phyloP scores from a whole-genome alignment of 2,797 vertebrate genomes.

The Sorex maritimensis region DNA sequence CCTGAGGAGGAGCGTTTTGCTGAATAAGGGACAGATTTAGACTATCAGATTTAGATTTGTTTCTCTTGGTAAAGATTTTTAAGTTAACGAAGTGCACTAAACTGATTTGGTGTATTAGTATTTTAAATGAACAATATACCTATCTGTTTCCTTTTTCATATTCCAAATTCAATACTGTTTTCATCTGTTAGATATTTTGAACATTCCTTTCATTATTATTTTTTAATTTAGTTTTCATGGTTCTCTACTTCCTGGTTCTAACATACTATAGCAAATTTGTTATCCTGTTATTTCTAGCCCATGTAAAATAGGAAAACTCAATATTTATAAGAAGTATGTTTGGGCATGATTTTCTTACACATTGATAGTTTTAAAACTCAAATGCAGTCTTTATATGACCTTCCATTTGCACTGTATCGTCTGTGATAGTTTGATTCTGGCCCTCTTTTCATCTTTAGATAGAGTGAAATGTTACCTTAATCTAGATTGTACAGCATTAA shows the following conservation, averaged over 20 bases:
- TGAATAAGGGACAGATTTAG: conserved; percentile 49
- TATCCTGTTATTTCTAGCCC: conserved; percentile 81
- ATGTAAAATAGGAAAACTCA: conserved; percentile 81
- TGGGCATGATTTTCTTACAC: conserved; percentile 76
- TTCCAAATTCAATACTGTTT: conserved; percentile 28
- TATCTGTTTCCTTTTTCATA: conserved; percentile 18
- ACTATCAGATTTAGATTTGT: not conserved
- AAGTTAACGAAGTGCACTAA: conserved; percentile 30
- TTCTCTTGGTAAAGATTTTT: conserved; percentile 60
- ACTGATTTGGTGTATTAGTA: conserved; percentile 16
- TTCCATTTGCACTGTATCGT: conserved; percentile 23
- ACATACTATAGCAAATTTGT: conserved; percentile 68
- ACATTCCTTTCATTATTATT: conserved; percentile 18
- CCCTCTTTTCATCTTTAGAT: conserved; percentile 6
- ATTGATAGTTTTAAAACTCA: conserved; percentile 65
- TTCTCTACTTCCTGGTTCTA: conserved; percentile 77
- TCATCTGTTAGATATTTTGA: not conserved
- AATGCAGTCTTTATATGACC: conserved; percentile 18
- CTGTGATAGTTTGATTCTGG: not conserved
- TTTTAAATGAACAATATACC: not conserved
- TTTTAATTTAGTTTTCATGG: conserved; percentile 67
- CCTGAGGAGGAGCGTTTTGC: conserved; percentile 6
- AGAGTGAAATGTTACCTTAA: not conserved
- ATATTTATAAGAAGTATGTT: conserved; percentile 79
- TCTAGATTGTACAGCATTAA: conserved; percentile 33